These are phyloP conservation scores for Psammodynastes pulverulentus DNA, from an alignment of 2,113 vertebrate genomes.

Conservation along the genomic window DNA sequence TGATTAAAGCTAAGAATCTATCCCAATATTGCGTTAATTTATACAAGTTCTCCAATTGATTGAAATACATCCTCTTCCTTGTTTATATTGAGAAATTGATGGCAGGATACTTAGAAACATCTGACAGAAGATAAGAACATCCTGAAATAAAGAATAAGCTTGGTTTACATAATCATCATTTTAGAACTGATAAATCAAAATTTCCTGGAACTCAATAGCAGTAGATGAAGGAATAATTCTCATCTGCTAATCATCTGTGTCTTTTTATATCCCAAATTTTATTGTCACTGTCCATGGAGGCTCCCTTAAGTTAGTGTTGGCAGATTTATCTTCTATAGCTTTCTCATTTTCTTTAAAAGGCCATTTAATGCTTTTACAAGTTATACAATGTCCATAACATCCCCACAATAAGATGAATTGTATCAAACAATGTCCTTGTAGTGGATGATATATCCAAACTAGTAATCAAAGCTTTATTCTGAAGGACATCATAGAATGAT, in stretches of 20 bases:
- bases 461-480: not conserved
- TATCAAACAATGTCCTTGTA: not conserved
- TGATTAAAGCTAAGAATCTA: not conserved
- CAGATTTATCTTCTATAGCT: not conserved
- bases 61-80: not conserved
- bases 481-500: not conserved
- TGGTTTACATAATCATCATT: not conserved
- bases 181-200: not conserved
- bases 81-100: not conserved
- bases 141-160: not conserved
- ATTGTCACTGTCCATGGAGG: not conserved
- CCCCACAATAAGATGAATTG: not conserved
- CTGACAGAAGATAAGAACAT: not conserved
- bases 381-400: not conserved
- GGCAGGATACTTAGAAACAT: not conserved
- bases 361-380: not conserved
- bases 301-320: not conserved
- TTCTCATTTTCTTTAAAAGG: not conserved
- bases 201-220: not conserved
- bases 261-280: not conserved
- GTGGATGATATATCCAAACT: not conserved
- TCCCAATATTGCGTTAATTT: not conserved
- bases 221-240: not conserved
- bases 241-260: not conserved
- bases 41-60: not conserved